A percentile compares a stretch with the other conserved stretches of the same genome.
phyloP scores from a whole-genome alignment of 1,140 invertebrate species.

The Grapholita molesta region DNA sequence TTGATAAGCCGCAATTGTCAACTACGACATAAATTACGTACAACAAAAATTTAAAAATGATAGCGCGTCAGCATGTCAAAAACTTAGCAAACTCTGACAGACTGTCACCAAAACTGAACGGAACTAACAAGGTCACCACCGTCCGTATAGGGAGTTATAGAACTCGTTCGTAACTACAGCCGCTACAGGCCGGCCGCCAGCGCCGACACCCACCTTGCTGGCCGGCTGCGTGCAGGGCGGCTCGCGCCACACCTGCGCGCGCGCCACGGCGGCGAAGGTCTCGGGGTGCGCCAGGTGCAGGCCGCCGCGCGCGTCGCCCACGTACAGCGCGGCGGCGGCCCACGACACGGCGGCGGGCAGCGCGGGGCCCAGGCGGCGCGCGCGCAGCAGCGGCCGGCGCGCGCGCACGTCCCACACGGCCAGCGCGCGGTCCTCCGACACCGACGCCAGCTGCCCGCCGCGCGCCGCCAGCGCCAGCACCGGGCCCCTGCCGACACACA shows the following conservation, averaged over 20 bases:
- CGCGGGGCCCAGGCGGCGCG: slow-evolving; percentile 53
- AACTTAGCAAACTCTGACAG: too few species aligned
- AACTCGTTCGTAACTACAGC: too few species aligned
- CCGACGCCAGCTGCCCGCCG: slow-evolving; percentile 58
- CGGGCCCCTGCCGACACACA: slow-evolving; percentile 38
- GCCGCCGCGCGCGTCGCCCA: slow-evolving; percentile 55
- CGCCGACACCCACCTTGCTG: slow-evolving; percentile 32
- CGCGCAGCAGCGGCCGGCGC: slow-evolving; percentile 53
- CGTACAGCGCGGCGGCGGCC: slow-evolving; percentile 60
- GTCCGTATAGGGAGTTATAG: too few species aligned
- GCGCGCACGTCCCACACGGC: slow-evolving; percentile 63
- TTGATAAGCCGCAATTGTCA: too few species aligned
- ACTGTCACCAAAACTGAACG: too few species aligned
- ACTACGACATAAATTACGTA: too few species aligned
- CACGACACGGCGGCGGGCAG: slow-evolving; percentile 58
- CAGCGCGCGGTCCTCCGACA: slow-evolving; percentile 67
- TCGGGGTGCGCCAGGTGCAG: slow-evolving; percentile 62
- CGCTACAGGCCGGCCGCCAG: too few species aligned
- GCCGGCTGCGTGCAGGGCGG: slow-evolving; percentile 45
- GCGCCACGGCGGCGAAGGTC: slow-evolving; percentile 43
- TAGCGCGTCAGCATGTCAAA: too few species aligned
- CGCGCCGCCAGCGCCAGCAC: slow-evolving; percentile 49
- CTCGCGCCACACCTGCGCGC: slow-evolving; percentile 55
- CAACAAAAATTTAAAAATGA: too few species aligned
- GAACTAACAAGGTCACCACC: too few species aligned